A percentile compares a stretch with the other conserved stretches of the same genome.
Evolutionary conservation across 1,140 invertebrate genomes (phyloP).

Genomic region (Neodiprion virginianus): DNA sequence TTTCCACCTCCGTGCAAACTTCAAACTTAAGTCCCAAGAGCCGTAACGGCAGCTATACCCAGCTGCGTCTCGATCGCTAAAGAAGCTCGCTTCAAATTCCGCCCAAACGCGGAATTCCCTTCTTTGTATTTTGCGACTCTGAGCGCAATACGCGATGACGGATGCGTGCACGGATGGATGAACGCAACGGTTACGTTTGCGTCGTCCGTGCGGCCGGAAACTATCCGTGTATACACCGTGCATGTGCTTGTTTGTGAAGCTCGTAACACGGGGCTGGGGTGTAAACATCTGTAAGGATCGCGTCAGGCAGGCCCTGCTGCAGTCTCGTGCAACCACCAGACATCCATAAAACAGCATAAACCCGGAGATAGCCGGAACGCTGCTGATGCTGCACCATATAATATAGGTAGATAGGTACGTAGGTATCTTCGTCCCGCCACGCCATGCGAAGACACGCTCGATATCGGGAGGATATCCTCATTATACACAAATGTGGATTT

Average conservation of each 20-base stretch:
- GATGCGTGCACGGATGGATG: no score
- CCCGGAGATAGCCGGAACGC: neutral
- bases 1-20: neutral
- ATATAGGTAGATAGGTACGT: no score
- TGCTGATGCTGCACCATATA: neutral
- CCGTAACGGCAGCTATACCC: neutral
- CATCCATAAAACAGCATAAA: slow-evolving; percentile 1
- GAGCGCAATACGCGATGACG: no score
- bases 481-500: no score
- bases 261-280: neutral
- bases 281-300: neutral
- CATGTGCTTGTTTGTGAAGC: neutral
- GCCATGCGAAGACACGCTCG: neutral
- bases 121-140: no score
- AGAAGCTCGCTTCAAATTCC: neutral
- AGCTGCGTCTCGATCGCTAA: neutral
- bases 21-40: neutral
- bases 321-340: neutral
- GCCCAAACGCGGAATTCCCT: no score
- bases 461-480: neutral
- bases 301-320: neutral
- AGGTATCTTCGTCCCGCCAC: no score
- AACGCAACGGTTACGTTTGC: no score
- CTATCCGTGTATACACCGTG: no score
- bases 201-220: no score